Percentiles rank a stretch among this genome's conserved stretches.
Conservation (phyloP, 2,113 vertebrate species). For the Ailurus styani region DNA sequence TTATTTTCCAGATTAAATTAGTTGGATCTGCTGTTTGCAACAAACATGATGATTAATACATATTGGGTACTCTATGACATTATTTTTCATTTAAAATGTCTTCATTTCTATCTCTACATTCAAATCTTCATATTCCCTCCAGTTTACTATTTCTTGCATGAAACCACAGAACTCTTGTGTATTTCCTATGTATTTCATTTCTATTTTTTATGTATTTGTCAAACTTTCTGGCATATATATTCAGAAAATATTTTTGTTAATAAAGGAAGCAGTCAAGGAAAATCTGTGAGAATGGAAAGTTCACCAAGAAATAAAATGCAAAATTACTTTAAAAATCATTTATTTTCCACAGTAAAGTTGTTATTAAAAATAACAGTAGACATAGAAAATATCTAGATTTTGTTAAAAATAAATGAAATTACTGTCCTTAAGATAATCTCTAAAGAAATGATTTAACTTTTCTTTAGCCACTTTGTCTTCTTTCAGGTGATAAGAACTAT, state of each 20-base stretch:
- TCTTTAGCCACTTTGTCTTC: not conserved
- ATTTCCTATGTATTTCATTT: not conserved
- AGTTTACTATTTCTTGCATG: not conserved
- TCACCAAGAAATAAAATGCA: not conserved
- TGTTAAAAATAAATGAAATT: not conserved
- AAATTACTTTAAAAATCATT: not conserved
- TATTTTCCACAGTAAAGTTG: not conserved
- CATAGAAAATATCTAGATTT: not conserved
- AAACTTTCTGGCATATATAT: not conserved
- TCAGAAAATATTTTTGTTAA: not conserved
- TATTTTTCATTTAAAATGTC: not conserved
- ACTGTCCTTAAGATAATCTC: not conserved
- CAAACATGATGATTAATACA: not conserved
- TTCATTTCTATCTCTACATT: not conserved
- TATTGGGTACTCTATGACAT: not conserved
- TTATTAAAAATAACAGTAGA: not conserved
- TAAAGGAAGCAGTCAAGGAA: not conserved
- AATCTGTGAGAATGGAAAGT: not conserved
- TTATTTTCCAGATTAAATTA: not conserved
- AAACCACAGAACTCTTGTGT: not conserved
- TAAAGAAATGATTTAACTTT: not conserved
- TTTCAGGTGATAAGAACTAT: not conserved
- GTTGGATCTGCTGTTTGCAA: not conserved
- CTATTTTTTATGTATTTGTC: not conserved
- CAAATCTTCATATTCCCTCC: not conserved